phyloP scores from a whole-genome alignment of 2,113 vertebrate genomes.

The Sphaerodactylus townsendi region DNA sequence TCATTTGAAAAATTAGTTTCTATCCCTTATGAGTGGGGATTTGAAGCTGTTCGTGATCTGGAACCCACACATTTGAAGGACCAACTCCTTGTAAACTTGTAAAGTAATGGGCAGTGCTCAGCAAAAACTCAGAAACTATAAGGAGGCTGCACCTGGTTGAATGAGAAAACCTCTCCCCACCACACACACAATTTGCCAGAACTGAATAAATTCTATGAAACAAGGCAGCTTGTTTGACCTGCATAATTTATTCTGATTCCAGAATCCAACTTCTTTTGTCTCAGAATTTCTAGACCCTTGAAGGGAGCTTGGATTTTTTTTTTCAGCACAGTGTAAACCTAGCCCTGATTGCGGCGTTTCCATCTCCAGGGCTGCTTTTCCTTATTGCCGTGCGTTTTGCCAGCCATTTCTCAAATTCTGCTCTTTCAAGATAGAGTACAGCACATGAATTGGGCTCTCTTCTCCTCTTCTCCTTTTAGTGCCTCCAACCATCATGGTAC shows the following conservation, averaged over 20 bases:
- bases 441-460: background rate
- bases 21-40: background rate
- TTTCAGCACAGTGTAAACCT: background rate
- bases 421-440: background rate
- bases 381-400: background rate
- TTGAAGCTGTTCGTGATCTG: too few species aligned
- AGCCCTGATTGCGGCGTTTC: background rate
- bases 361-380: background rate
- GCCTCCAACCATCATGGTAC: conserved; percentile 87
- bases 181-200: background rate
- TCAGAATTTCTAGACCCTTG: background rate
- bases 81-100: too few species aligned
- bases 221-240: background rate
- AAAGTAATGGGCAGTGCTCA: background rate
- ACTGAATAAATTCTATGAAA: background rate
- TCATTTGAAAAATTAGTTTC: background rate
- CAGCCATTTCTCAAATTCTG: background rate
- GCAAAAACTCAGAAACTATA: background rate
- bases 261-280: background rate
- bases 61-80: too few species aligned
- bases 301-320: background rate
- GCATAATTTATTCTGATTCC: background rate
- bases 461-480: conserved; percentile 72
- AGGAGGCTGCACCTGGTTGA: background rate
- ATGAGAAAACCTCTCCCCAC: background rate